A percentile compares a stretch with the other conserved stretches of the same genome.
phyloP scores from a whole-genome alignment of 2,797 vertebrate species.

The Diglossa cyanea region DNA sequence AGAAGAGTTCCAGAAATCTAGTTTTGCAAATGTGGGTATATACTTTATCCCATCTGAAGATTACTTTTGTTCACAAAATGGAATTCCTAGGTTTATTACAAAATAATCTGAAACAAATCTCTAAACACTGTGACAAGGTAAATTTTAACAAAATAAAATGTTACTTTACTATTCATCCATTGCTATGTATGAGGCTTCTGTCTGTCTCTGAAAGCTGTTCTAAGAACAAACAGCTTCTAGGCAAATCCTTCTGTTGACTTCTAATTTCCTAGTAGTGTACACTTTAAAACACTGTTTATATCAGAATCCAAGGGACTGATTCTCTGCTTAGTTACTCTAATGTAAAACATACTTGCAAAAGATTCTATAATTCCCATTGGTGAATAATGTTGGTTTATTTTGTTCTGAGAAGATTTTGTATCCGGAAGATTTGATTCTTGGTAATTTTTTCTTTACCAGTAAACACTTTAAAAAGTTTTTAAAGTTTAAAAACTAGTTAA shows the following conservation, averaged over 20 bases:
- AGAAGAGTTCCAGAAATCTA: not conserved
- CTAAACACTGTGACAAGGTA: not conserved
- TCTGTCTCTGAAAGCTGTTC: not conserved
- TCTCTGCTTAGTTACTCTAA: not conserved
- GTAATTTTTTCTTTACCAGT: not conserved
- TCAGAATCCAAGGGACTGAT: not conserved
- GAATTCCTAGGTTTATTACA: not conserved
- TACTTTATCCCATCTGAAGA: not conserved
- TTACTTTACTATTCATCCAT: not conserved
- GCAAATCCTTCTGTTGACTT: not conserved
- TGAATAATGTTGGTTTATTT: not conserved
- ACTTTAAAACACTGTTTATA: not conserved
- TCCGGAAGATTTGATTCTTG: not conserved
- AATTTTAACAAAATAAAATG: not conserved
- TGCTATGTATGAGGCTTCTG: not conserved
- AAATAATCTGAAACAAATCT: slow-evolving; percentile 13
- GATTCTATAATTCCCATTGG: not conserved
- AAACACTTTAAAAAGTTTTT: not conserved
- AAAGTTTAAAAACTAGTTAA: not conserved
- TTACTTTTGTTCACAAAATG: not conserved
- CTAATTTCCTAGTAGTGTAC: not conserved
- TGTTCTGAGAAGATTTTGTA: not conserved
- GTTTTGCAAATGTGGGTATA: not conserved
- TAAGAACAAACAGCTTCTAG: not conserved
- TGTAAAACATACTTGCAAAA: not conserved